Evolutionary conservation across 2,113 vertebrate species (phyloP), one percentile per base, ranked within the genome.

Genomic region (Pelecanus crispus): DNA sequence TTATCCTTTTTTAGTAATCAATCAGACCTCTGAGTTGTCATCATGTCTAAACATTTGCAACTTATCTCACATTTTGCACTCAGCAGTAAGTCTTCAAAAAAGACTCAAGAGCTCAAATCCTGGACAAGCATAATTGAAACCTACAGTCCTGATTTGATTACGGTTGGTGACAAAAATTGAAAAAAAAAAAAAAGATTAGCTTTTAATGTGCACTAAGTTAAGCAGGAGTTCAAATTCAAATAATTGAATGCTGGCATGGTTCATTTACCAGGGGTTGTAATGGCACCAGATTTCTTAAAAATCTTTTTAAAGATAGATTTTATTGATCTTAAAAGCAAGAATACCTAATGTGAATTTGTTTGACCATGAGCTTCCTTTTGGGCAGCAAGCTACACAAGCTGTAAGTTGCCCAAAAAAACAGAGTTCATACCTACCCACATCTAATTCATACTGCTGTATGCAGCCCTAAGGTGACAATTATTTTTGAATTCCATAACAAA

Each of bases 391-490:
- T 91, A 63, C 32, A 50, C 24, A 81, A 93, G 92, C 36, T 95
- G 50, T 32, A 95, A 62, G 36, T 85, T 80, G 21, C 45, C 77
- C 49, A 5, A 58, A 63, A 95, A 66, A 47, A 0, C 16, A 63
- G 63, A 94, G 38, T 66, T 95, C 81, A n/a, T 91, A 95, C 77
- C 58, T 84, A 93, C 18, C 21, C 31, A 88, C 17, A 2, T 80
- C n/a, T 97, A 97, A 97, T 94, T 96, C 91, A 90, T 93, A 44
- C 38, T 92, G 94, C 36, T 90, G 11, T 66, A 67, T 92, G 96
- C 67, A 97, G 88, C 95, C 94, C 92, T 97, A 87, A 97, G 94
- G 95, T 97, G 81, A 97, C 92, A 97, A 97, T 97, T 98, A 98
- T 96, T 97, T 98, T 78, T 97, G 94, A 97, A 95, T 96, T 97